These are phyloP conservation scores for Scomber japonicus DNA, from an alignment of 2,113 vertebrate species.

Conservation along the genomic window DNA sequence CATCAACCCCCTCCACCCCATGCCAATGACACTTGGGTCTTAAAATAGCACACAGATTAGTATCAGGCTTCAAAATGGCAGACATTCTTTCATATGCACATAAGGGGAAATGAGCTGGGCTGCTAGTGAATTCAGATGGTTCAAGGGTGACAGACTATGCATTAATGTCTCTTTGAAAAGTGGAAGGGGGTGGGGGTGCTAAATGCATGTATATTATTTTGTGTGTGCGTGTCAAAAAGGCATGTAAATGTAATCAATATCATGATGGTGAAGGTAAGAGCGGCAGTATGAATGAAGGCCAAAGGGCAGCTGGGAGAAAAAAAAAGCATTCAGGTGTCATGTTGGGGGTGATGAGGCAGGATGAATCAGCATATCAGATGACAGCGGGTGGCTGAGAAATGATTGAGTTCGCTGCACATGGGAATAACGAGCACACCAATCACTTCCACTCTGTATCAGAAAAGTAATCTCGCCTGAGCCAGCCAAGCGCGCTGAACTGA, in stretches of 20 bases:
- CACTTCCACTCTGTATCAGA: constrained; percentile 39
- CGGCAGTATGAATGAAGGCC: background rate
- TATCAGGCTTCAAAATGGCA: constrained; percentile 76
- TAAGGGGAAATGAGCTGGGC: constrained; percentile 1
- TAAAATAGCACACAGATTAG: constrained; percentile 86
- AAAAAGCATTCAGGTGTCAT: background rate
- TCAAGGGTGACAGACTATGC: background rate
- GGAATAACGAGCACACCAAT: constrained; percentile 43
- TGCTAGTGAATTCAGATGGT: background rate
- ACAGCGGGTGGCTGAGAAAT: constrained; percentile 37
- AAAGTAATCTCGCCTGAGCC: constrained; percentile 23
- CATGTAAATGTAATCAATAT: background rate
- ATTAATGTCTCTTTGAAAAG: too few species aligned
- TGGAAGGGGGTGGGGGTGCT: background rate
- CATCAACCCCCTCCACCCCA: constrained; percentile 55
- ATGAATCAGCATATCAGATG: constrained; percentile 47
- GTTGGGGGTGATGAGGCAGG: constrained; percentile 25
- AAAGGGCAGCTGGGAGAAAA: background rate
- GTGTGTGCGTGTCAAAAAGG: background rate
- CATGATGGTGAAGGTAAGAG: background rate
- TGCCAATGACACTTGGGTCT: constrained; percentile 69
- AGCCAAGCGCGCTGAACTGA: background rate
- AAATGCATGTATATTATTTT: background rate
- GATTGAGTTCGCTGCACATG: constrained; percentile 51
- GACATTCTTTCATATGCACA: constrained; percentile 55